These are phyloP conservation scores for Meiosimyza platycephala DNA, from an alignment of 2,888 invertebrate genomes.

Conservation along the genomic window DNA sequence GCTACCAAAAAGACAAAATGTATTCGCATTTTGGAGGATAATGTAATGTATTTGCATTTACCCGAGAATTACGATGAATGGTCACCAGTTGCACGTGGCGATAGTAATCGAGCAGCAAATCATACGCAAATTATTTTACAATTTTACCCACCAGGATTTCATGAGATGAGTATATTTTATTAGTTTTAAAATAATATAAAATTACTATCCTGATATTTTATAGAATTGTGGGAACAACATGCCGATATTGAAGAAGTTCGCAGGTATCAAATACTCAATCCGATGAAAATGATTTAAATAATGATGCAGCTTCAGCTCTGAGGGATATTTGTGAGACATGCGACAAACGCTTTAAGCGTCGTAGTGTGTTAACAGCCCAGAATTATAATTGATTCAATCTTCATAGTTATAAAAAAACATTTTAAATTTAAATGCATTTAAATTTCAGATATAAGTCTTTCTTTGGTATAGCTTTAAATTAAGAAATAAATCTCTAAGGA, in stretches of 20 bases:
- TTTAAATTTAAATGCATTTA: no score
- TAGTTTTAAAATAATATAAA: no score
- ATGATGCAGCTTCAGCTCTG: slow-evolving; percentile 57
- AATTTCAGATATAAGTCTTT: no score
- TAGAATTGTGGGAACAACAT: slow-evolving; percentile 63
- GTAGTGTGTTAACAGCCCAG: slow-evolving; percentile 33
- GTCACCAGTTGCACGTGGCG: slow-evolving; percentile 86
- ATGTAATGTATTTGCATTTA: no score
- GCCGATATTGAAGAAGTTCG: slow-evolving; percentile 57
- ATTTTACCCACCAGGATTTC: slow-evolving; percentile 81
- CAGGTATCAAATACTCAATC: slow-evolving; percentile 55
- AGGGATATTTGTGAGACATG: slow-evolving; percentile 54
- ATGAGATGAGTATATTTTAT: no score
- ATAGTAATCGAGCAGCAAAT: slow-evolving; percentile 90
- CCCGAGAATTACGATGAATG: slow-evolving; percentile 78
- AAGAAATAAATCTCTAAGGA: no score
- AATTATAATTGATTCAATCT: no score
- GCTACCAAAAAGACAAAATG: no score
- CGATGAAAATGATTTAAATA: slow-evolving; percentile 51
- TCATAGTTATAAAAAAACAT: no score
- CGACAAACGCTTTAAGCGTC: slow-evolving; percentile 51
- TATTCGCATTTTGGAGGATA: no score
- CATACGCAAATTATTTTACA: slow-evolving; percentile 84
- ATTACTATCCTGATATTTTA: no score
- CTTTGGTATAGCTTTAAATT: no score